A percentile compares a stretch with the other conserved stretches of the same genome.
Conservation (phyloP, 2,888 invertebrate species). For the Neuroscelio doddi region DNA sequence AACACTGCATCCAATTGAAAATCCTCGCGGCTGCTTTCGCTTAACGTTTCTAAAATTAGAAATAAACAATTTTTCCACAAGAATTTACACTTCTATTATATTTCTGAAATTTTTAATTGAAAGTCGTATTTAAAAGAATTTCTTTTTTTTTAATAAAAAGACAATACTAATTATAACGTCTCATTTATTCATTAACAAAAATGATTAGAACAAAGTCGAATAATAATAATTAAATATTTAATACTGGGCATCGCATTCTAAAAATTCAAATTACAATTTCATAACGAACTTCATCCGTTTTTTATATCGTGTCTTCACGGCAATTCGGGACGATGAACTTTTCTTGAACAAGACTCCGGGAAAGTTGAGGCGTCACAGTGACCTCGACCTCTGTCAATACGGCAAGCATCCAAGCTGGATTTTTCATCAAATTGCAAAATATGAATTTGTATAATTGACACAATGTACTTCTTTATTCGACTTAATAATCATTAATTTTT, state of each 20-base stretch:
- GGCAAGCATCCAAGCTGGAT: neutral
- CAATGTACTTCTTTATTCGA: too few relatives aligned
- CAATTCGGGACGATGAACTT: constrained; percentile 16
- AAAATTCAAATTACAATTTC: too few relatives aligned
- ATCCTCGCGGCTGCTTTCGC: constrained; percentile 34
- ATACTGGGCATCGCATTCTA: too few relatives aligned
- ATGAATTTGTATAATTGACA: too few relatives aligned
- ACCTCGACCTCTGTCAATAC: constrained; percentile 36
- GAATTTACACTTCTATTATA: too few relatives aligned
- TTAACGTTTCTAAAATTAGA: constrained; percentile 35
- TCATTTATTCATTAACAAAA: neutral
- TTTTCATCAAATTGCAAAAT: too few relatives aligned
- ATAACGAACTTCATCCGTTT: too few relatives aligned
- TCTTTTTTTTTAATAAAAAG: too few relatives aligned
- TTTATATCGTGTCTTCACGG: constrained; percentile 17
- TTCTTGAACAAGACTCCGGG: constrained; percentile 25
- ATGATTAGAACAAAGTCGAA: neutral
- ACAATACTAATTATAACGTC: neutral
- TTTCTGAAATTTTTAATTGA: too few relatives aligned
- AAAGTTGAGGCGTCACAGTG: constrained; percentile 33
- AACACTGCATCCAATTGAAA: constrained; percentile 28
- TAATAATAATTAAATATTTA: too few relatives aligned
- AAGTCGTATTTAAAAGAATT: too few relatives aligned
- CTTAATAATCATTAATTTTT: too few relatives aligned
- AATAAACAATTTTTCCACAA: constrained; percentile 17